Evolutionary conservation across 2,888 invertebrate genomes (phyloP), one percentile per base, ranked within the genome.

Genomic region (Pseudococcus viburni): DNA sequence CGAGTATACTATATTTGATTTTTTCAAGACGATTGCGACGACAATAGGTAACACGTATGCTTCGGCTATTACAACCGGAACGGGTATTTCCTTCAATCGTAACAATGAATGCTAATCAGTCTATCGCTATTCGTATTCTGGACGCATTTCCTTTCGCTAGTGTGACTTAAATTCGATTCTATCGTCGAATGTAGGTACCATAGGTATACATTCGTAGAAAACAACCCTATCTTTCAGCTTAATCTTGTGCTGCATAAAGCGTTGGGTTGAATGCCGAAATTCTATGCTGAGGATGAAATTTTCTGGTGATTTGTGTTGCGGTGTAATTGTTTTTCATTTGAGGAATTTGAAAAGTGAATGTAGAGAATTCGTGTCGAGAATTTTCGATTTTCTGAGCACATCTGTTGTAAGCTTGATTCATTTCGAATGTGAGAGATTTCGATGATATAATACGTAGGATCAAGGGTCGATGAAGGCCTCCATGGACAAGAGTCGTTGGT

Each of bases 11-110:
- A 39, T 42, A 46, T 83, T 83, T 77, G 77, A 77, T 77, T 46
- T 83, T 83, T 83, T 46, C 80, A 83, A 83, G 80, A 83, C 46
- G 80, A 46, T 83, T 33, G 80, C 46, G 80, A 22, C 19, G 80
- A 83, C 80, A 83, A 83, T 83, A 83, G 80, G 42, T 83, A 55
- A 59, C 85, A 85, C 85, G 85, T 85, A 64, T 64, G 64, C 19
- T 85, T 85, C 26, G 64, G 64, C 64, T 85, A 59, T 85, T 85
- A 85, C 64, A 59, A 85, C 85, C 85, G 85, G 85, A 64, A 85
- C 64, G 55, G 39, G 85, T 64, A 85, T 64, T 85, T 85, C 85
- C 85, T 85, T 85, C 59, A 59, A 33, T 59, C 39, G 39, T 39
- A 59, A 85, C 85, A 83, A 83, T 83, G 80, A 83, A 83, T 83